These are phyloP conservation scores for Catharus minimus DNA, from an alignment of 2,113 vertebrate species.

Conservation along the genomic window DNA sequence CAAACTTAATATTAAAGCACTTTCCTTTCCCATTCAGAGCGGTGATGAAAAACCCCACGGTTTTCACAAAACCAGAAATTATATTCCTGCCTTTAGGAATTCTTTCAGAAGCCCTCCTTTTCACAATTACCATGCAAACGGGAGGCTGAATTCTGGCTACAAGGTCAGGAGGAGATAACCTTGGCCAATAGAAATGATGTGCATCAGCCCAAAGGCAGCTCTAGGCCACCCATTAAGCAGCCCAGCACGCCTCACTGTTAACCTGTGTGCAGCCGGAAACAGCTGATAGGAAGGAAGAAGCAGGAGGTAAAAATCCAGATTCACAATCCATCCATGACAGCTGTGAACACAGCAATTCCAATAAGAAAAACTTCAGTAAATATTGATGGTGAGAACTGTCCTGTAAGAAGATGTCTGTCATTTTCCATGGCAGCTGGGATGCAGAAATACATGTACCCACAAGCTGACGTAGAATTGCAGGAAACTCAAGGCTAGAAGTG, in stretches of 20 bases:
- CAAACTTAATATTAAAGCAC: background rate
- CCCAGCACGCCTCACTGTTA: background rate
- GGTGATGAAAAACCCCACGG: rapidly evolving
- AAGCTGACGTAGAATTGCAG: background rate
- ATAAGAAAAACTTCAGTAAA: background rate
- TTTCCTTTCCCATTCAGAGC: rapidly evolving
- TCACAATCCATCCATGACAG: background rate
- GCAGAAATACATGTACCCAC: background rate
- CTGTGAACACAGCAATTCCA: background rate
- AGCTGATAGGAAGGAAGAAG: background rate
- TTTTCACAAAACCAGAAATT: background rate
- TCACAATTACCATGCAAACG: rapidly evolving
- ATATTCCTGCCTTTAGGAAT: background rate
- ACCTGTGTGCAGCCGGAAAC: background rate
- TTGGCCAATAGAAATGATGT: constrained; percentile 30
- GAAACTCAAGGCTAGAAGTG: constrained; percentile 2
- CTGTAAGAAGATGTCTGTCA: background rate
- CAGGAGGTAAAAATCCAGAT: constrained; percentile 12
- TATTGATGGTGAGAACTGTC: background rate
- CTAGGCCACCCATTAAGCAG: constrained; percentile 19
- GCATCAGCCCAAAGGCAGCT: background rate
- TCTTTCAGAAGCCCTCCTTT: background rate
- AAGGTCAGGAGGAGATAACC: constrained; percentile 42
- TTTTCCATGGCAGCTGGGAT: background rate
- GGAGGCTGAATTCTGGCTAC: background rate